A percentile compares a stretch with the other conserved stretches of the same genome.
Conservation (phyloP, 1,140 invertebrate species). For the Hermatobates lingyangjiaoensis region DNA sequence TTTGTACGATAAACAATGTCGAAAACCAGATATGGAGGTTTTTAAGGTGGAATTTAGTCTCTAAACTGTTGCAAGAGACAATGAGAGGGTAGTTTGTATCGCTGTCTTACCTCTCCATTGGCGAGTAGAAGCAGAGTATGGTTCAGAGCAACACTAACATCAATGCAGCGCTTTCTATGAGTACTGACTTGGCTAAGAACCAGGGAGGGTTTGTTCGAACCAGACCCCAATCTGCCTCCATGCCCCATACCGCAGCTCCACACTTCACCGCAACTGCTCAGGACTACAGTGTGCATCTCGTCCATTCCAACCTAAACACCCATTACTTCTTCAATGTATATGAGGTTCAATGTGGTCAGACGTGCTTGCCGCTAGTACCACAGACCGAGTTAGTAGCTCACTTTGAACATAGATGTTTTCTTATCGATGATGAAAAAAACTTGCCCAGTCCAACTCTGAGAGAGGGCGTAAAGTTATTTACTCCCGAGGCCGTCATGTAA, state of each 20-base stretch:
- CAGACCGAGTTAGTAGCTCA: too few relatives aligned
- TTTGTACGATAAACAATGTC: too few relatives aligned
- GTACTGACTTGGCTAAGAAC: too few relatives aligned
- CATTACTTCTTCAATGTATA: slow-evolving; percentile 22
- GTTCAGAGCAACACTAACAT: slow-evolving; percentile 31
- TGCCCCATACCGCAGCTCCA: slow-evolving; percentile 55
- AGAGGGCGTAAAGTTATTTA: too few relatives aligned
- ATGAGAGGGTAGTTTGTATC: background rate
- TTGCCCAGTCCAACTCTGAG: too few relatives aligned
- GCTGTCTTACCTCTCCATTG: slow-evolving; percentile 27
- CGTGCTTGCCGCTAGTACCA: slow-evolving; percentile 14
- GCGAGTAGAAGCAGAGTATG: slow-evolving; percentile 44
- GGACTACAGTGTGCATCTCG: slow-evolving; percentile 52
- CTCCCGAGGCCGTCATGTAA: too few relatives aligned
- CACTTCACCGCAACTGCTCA: slow-evolving; percentile 32
- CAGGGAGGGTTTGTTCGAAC: slow-evolving; percentile 33
- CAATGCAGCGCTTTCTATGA: slow-evolving; percentile 15
- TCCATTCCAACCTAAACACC: slow-evolving; percentile 33
- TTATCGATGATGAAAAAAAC: too few relatives aligned
- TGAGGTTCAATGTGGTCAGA: slow-evolving; percentile 19
- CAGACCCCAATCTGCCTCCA: slow-evolving; percentile 45
- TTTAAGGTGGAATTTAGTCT: too few relatives aligned
- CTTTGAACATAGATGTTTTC: too few relatives aligned
- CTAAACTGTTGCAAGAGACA: too few relatives aligned
- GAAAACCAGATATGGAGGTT: too few relatives aligned